Base-by-base conservation (phyloP, 2,888 invertebrate genomes). In the Monopis laevigella region DNA sequence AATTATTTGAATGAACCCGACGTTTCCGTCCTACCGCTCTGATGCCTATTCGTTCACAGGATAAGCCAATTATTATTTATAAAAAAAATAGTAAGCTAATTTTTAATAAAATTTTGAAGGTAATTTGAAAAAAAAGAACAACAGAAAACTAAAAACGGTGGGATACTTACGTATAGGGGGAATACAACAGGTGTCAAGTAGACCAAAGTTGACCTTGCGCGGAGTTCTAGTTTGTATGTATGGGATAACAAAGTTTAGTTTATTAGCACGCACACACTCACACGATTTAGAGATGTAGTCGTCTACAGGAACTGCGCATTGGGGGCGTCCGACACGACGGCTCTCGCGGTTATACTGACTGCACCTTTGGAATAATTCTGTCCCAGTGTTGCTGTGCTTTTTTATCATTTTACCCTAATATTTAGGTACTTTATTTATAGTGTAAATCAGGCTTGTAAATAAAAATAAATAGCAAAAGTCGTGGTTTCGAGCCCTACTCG, bases 1-100 rank as follows among this genome's bases (percentile, higher is more conserved):
- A 77, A 78, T 78, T 77, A 78, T 77, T 71, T 60, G 72, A 77
- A 69, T 71, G 74, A 73, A 64, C 63, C 65, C 75, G 67, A 64
- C 67, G 71, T 69, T 75, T 77, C 78, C 78, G 77, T 44, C 42
- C 28, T 41, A 41, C 57, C 62, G 65, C 55, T 55, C 55, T 55
- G 52, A 52, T 55, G 52, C 49, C 10, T 55, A 53, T 53, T 43
- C 50, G 48, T 13, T 51, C 59, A 61, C 74, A 75, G 78, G 78
- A 78, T 71, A 73, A 62, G 61, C 58, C 77, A 78, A 78, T 78
- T 77, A 36, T 12, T 10, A 19, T n/a, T 21, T 11, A 3, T 2
- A 36, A 18, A 21, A 21, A 36, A 21, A 5, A 11, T 36, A 36
- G 21, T 36, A 36, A 16, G 21, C 19, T 36, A 8, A 36, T 36